Percentiles rank a stretch among this genome's conserved stretches.
These are phyloP conservation scores for Sturnus vulgaris DNA, from an alignment of 2,113 vertebrate genomes.

Conservation along the genomic window DNA sequence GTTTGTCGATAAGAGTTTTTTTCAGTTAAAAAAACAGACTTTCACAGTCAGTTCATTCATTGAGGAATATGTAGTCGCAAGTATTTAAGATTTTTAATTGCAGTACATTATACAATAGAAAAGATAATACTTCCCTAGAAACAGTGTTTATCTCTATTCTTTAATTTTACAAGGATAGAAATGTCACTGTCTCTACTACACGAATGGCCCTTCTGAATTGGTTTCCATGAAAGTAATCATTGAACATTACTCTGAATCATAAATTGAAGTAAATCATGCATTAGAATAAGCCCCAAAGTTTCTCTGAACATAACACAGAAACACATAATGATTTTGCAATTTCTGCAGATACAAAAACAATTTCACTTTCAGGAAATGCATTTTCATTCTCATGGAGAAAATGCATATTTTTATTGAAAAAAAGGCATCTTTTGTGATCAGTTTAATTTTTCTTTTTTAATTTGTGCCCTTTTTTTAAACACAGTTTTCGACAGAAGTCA, in stretches of 20 bases:
- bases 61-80: neutral
- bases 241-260: neutral
- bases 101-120: neutral
- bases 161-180: slow-evolving; percentile 11
- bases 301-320: neutral
- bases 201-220: slow-evolving; percentile 16
- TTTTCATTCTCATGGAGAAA: neutral
- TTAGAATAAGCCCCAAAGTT: neutral
- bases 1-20: neutral
- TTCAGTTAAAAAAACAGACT: neutral
- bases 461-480: neutral
- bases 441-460: neutral
- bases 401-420: neutral
- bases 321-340: neutral
- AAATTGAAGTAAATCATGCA: neutral
- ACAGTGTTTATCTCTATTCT: slow-evolving; percentile 1
- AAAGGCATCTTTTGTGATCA: neutral
- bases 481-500: neutral
- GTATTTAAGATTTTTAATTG: slow-evolving; percentile 19
- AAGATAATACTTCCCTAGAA: slow-evolving; percentile 39
- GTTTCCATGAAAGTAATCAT: neutral
- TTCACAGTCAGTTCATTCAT: neutral
- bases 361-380: neutral
- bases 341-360: neutral
- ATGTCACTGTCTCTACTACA: neutral